phyloP scores from a whole-genome alignment of 2,113 vertebrate species.

The Neogale vison region DNA sequence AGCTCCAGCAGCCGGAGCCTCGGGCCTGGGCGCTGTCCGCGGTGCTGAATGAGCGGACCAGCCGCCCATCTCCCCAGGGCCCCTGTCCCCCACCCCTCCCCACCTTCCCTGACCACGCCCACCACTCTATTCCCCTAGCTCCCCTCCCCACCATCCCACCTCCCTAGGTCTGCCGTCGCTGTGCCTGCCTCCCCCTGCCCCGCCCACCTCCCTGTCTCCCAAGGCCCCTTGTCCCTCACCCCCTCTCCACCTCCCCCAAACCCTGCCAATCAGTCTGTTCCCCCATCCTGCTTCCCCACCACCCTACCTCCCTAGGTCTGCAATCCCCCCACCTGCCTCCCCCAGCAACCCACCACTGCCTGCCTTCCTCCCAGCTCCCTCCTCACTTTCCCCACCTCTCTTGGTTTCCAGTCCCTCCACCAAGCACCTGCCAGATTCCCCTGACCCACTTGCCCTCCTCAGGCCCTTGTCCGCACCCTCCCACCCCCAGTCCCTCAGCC shows the following conservation, averaged over 20 bases:
- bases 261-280: too few species aligned
- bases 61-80: neutral
- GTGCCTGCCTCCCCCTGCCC: neutral
- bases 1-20: accelerated
- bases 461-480: neutral
- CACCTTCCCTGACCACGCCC: slow-evolving; percentile 49
- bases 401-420: neutral
- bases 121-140: too few species aligned
- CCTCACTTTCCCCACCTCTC: too few species aligned
- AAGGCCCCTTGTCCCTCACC: too few species aligned
- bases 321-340: too few species aligned
- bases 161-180: neutral
- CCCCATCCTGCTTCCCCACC: neutral
- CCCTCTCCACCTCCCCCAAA: too few species aligned
- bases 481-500: neutral
- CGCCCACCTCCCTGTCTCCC: too few species aligned
- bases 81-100: neutral
- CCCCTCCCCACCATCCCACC: neutral
- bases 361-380: too few species aligned
- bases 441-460: neutral
- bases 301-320: neutral
- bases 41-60: slow-evolving; percentile 81
- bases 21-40: slow-evolving; percentile 80
- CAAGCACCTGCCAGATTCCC: neutral
- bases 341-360: too few species aligned